Evolutionary conservation across 2,888 invertebrate genomes (phyloP), one percentile per base, ranked within the genome.

Genomic region (Linnaemya vulpina): DNA sequence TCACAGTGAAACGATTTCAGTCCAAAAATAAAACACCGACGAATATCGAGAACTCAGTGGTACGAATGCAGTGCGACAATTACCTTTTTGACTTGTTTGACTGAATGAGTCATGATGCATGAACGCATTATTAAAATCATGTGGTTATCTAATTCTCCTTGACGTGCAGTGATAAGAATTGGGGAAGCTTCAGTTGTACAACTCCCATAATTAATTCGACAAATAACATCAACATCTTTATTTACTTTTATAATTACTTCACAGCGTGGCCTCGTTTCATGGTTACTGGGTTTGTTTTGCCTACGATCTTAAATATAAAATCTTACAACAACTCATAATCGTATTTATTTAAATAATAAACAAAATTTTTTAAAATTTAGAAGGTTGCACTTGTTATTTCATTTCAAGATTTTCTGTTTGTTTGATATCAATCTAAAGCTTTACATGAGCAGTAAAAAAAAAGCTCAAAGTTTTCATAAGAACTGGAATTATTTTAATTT

Each of bases 241-340:
- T 55, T 13, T 35, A 78, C 25, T 77, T 49, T 38, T 35, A 9
- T 35, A 65, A 65, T 25, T 40, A 68, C 58, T 77, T 77, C 60
- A 40, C n/a, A 70, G 22, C 70, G 43, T 0, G 43, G 53, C 40
- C 17, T 35, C 63, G 30, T 20, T 63, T 63, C 63, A 46, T 49
- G 35, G 35, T 63, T 63, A 53, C n/a, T 53, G 62, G 51, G 9
- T 58, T 46, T 53, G 43, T 65, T 53, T 70, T 62, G 15, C 8
- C 17, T 25, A 58, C 20, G n/a, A 13, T 13, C 13, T 60, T 17
- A 13, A 67, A 46, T 67, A 46, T 46, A 43, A 30, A 65, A 70
- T 53, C 40, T 77, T 70, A 70, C 70, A 1, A 10, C 9, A 38
- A 0, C 43, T 51, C 25, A 20, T 55, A 51, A n/a, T 49, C 8